Conservation (phyloP, 2,113 vertebrate genomes). For the Oreotrochilus melanogaster region DNA sequence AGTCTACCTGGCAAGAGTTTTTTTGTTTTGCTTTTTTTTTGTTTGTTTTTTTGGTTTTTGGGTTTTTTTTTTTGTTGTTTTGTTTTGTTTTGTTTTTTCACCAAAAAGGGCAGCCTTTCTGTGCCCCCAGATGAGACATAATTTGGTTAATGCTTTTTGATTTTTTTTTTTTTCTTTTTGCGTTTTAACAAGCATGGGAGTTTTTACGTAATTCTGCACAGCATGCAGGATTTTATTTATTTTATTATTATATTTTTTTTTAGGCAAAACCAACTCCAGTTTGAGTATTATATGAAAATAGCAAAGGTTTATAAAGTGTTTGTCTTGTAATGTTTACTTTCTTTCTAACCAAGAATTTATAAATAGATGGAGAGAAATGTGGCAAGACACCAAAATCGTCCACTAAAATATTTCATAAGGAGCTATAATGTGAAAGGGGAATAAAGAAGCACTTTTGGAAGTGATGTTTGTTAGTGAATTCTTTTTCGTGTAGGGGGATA, state of each 20-base stretch:
- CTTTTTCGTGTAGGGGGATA: background rate
- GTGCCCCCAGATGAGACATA: background rate
- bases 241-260: background rate
- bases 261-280: conserved; percentile 14
- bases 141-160: background rate
- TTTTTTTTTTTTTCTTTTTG: background rate
- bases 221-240: background rate
- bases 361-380: conserved; percentile 52
- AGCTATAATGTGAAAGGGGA: conserved; percentile 54
- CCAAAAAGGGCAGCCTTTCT: background rate
- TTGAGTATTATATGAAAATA: conserved; percentile 23
- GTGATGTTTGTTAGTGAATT: conserved; percentile 20
- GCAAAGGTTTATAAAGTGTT: conserved; percentile 29
- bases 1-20: background rate
- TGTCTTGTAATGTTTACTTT: conserved; percentile 15
- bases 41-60: too few species aligned
- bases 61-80: too few species aligned
- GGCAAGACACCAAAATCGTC: conserved; percentile 14
- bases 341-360: conserved; percentile 39
- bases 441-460: conserved; percentile 46
- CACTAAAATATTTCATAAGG: conserved; percentile 50
- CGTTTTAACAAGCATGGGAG: background rate
- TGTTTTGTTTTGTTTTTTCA: fast-evolving
- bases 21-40: too few species aligned
- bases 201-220: background rate